Conservation (phyloP, 2,113 vertebrate genomes). For the Anguilla japonica region DNA sequence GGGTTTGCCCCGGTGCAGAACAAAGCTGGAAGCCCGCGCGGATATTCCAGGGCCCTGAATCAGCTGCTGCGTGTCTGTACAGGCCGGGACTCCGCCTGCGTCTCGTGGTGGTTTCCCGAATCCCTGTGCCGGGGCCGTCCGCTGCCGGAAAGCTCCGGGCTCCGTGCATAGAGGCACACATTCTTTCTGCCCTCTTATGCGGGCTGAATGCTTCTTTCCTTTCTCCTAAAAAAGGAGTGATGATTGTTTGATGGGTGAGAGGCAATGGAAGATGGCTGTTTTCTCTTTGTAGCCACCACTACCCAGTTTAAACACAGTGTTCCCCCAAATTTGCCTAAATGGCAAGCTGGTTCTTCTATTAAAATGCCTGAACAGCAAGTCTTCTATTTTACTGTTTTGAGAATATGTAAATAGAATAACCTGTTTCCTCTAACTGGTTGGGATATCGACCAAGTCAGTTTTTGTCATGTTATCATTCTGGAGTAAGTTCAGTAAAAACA, state of each 20-base stretch:
- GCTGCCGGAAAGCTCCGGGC: not conserved
- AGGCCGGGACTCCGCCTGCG: conserved; percentile 50
- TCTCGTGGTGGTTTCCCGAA: not conserved
- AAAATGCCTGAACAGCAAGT: not conserved
- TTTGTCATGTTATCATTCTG: not conserved
- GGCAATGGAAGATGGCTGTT: not conserved
- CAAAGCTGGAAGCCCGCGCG: conserved; percentile 28
- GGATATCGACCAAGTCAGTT: not conserved
- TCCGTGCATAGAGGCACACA: not conserved
- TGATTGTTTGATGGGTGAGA: conserved; percentile 1
- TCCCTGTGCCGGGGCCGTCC: not conserved
- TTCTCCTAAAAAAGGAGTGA: not conserved
- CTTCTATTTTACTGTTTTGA: not conserved
- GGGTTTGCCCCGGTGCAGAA: not conserved
- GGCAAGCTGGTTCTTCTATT: not conserved
- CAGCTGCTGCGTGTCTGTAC: conserved; percentile 54
- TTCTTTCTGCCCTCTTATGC: not conserved
- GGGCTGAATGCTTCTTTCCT: not conserved
- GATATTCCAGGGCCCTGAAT: conserved; percentile 48
- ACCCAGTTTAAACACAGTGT: not conserved
- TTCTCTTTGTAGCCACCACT: not conserved
- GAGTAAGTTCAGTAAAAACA: no score
- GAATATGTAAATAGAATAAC: not conserved
- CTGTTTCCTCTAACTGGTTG: not conserved
- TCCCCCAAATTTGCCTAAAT: not conserved